Conservation (phyloP, 2,113 vertebrate species). For the Amazona guildingii region DNA sequence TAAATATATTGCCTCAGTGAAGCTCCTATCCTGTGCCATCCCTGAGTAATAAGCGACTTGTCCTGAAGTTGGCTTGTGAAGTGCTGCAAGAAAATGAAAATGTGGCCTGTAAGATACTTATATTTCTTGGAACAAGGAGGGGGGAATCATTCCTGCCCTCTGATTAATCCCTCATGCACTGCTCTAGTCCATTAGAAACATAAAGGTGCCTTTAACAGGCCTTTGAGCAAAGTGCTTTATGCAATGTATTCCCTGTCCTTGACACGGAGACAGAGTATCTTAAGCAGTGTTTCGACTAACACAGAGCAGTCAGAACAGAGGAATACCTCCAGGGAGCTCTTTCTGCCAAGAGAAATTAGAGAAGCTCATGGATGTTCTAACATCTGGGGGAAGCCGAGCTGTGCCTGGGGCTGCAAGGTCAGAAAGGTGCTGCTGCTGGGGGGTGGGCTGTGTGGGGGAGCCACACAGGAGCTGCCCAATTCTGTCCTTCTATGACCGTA, state of each 20-base stretch:
- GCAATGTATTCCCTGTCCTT: neutral
- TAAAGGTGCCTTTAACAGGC: constrained; percentile 47
- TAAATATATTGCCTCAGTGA: constrained; percentile 21
- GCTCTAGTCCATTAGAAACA: constrained; percentile 30
- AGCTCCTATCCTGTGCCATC: constrained; percentile 10
- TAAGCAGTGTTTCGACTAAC: neutral
- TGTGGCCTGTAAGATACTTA: neutral
- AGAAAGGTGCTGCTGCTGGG: fast-evolving
- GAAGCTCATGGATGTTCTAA: neutral
- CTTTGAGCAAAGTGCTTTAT: constrained; percentile 42
- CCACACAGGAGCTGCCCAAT: neutral
- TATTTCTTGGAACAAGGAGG: constrained; percentile 24
- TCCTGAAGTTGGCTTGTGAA: constrained; percentile 15
- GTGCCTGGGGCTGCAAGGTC: fast-evolving
- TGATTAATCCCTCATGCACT: constrained; percentile 22
- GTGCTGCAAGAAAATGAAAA: constrained; percentile 32
- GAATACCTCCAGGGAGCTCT: constrained; percentile 12
- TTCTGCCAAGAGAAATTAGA: constrained; percentile 46
- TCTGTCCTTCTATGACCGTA: fast-evolving
- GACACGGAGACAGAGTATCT: constrained; percentile 11
- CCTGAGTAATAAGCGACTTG: constrained; percentile 24
- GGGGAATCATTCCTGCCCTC: neutral
- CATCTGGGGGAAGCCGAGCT: neutral
- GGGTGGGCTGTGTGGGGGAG: neutral
- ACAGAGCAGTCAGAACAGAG: neutral